Percentiles rank a stretch among this genome's conserved stretches.
These are phyloP conservation scores for Holotrichia oblita DNA, from an alignment of 1,140 invertebrate genomes.

Conservation along the genomic window DNA sequence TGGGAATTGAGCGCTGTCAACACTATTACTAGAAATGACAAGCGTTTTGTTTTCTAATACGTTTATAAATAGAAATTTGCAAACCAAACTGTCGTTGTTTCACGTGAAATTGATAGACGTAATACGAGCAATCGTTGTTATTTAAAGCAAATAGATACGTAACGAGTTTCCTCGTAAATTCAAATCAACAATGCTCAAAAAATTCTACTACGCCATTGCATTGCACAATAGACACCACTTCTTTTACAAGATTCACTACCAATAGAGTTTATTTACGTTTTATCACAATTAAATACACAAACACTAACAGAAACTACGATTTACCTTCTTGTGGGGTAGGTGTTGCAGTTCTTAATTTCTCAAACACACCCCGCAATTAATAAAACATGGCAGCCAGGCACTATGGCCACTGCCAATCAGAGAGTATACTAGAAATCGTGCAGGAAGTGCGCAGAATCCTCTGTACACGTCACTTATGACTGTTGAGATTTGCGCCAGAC, in stretches of 20 bases:
- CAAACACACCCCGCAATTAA: constrained; percentile 43
- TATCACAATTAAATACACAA: constrained; percentile 15
- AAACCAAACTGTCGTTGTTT: background rate
- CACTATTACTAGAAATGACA: constrained; percentile 26
- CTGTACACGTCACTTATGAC: constrained; percentile 9
- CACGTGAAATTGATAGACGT: background rate
- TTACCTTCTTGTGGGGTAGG: constrained; percentile 38
- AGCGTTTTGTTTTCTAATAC: constrained; percentile 24
- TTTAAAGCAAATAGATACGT: background rate
- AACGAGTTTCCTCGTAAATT: constrained; percentile 6
- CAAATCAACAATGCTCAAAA: constrained; percentile 23
- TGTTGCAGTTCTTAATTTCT: constrained; percentile 40
- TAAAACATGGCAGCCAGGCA: constrained; percentile 43
- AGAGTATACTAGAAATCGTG: constrained; percentile 17
- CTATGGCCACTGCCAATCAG: constrained; percentile 42
- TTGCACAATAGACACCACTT: constrained; percentile 39
- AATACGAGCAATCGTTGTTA: background rate
- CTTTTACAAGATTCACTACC: constrained; percentile 3
- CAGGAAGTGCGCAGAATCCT: background rate
- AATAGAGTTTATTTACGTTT: background rate
- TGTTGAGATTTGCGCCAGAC: constrained; percentile 15
- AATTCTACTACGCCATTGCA: constrained; percentile 40
- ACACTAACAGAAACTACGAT: background rate
- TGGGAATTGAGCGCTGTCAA: constrained; percentile 13
- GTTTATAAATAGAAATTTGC: constrained; percentile 16